phyloP scores from a whole-genome alignment of 2,113 vertebrate genomes.

The Pteruthius melanotis region DNA sequence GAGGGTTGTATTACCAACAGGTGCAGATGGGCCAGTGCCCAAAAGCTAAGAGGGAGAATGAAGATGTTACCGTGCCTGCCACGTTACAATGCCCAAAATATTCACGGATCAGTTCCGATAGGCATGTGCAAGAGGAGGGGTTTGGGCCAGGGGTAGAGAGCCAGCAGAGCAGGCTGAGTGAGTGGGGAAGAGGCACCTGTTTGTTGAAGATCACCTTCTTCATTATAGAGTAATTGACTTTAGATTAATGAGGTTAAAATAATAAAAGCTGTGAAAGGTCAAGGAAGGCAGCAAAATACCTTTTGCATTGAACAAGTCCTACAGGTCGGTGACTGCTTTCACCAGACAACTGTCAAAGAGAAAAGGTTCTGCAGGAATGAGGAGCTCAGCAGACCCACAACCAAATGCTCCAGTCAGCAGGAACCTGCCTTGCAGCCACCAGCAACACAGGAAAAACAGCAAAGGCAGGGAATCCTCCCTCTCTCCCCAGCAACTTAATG shows the following conservation, averaged over 20 bases:
- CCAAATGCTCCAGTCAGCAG: not conserved
- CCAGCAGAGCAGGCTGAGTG: not conserved
- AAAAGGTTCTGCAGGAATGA: not conserved
- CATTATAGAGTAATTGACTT: not conserved
- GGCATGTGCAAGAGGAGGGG: not conserved
- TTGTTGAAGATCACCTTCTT: not conserved
- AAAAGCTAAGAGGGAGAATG: not conserved
- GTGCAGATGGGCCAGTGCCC: not conserved
- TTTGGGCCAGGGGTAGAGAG: not conserved
- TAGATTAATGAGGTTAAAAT: not conserved
- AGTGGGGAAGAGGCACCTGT: not conserved
- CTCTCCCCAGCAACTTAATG: not conserved
- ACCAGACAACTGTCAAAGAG: not conserved
- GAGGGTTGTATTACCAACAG: not conserved
- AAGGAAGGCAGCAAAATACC: not conserved
- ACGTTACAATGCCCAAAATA: not conserved
- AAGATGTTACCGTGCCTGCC: not conserved
- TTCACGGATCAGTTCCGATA: not conserved
- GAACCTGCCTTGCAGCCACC: not conserved
- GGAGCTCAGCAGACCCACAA: not conserved
- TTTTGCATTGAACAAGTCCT: not conserved
- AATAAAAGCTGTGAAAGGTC: not conserved
- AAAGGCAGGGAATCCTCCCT: not conserved
- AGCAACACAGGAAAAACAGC: not conserved
- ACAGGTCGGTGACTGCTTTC: not conserved